phyloP scores from a whole-genome alignment of 2,888 invertebrate species.

The Leucophora obtusa region DNA sequence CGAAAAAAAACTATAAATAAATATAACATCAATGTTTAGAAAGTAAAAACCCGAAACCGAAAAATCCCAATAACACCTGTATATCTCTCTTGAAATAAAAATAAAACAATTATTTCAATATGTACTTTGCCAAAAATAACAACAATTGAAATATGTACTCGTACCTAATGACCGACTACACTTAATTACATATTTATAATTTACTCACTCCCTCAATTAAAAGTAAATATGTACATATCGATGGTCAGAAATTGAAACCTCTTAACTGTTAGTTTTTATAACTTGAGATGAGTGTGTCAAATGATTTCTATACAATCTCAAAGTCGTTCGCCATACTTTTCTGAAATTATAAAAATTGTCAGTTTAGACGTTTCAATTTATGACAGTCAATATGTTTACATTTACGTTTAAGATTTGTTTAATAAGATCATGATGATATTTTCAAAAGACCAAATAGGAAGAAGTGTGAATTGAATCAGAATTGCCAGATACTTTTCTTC shows the following conservation, averaged over 20 bases:
- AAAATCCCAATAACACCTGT: slow-evolving; percentile 55
- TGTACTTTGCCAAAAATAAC: slow-evolving; percentile 25
- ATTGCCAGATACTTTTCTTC: too few relatives aligned
- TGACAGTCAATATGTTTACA: neutral
- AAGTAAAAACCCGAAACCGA: neutral
- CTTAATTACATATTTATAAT: slow-evolving; percentile 8
- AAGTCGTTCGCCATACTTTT: too few relatives aligned
- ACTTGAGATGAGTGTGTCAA: too few relatives aligned
- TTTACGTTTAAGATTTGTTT: neutral
- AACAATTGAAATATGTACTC: neutral
- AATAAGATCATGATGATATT: neutral
- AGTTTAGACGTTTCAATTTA: too few relatives aligned
- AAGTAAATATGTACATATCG: neutral
- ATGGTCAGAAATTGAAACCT: too few relatives aligned
- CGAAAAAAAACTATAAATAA: neutral
- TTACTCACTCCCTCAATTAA: slow-evolving; percentile 4
- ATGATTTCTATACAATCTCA: too few relatives aligned
- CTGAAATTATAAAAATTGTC: too few relatives aligned
- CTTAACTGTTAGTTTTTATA: too few relatives aligned
- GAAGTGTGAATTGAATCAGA: neutral
- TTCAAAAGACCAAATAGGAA: neutral
- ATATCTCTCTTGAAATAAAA: slow-evolving; percentile 16
- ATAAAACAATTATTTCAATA: slow-evolving; percentile 9
- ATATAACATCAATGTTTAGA: neutral
- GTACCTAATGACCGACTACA: neutral